Percentiles rank a stretch among this genome's conserved stretches.
These are phyloP conservation scores for Leptobrachium leishanense DNA, from an alignment of 2,113 vertebrate species.

Conservation along the genomic window DNA sequence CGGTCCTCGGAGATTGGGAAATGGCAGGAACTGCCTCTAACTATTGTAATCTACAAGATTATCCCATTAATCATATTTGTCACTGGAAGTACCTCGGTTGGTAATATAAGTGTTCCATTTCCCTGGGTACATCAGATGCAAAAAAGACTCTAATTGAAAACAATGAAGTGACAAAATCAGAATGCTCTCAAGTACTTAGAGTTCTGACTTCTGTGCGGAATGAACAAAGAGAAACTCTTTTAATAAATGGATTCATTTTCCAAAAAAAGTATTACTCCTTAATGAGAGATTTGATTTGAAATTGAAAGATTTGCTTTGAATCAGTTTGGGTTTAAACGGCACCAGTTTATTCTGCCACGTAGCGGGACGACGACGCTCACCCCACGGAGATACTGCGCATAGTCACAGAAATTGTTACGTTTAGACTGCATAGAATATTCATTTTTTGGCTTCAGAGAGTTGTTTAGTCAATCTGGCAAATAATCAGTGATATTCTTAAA, in stretches of 20 bases:
- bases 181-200: constrained; percentile 43
- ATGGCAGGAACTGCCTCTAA: constrained; percentile 62
- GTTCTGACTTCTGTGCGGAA: constrained; percentile 34
- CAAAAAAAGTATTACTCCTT: too few species aligned
- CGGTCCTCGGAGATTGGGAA: constrained; percentile 55
- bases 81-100: constrained; percentile 59
- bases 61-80: constrained; percentile 64
- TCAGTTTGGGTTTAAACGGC: not conserved
- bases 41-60: constrained; percentile 61
- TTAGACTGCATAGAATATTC: too few species aligned
- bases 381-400: too few species aligned
- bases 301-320: not conserved
- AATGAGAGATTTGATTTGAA: too few species aligned
- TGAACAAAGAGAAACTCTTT: constrained; percentile 26
- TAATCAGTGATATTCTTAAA: too few species aligned
- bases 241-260: not conserved
- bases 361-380: too few species aligned
- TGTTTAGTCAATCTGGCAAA: too few species aligned
- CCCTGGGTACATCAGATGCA: constrained; percentile 49
- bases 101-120: constrained; percentile 57
- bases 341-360: too few species aligned
- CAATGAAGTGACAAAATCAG: constrained; percentile 55
- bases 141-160: constrained; percentile 56
- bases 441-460: too few species aligned
- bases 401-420: too few species aligned